Evolutionary conservation across 2,888 invertebrate genomes (phyloP).

Genomic region (Ormia ochracea): DNA sequence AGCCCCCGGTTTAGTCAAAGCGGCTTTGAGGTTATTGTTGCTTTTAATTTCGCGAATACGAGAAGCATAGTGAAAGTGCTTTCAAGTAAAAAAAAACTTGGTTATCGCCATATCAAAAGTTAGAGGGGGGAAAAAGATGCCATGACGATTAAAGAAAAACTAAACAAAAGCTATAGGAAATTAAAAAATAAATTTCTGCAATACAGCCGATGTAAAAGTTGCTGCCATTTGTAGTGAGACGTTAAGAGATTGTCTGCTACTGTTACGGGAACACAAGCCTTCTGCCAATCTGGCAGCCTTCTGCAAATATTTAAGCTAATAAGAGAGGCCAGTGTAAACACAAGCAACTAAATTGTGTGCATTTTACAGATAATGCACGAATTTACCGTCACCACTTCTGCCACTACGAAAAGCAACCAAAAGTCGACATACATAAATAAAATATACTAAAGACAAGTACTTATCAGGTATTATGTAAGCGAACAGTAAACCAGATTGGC

Average conservation of each 20-base stretch:
- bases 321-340: neutral
- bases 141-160: too few relatives aligned
- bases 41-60: neutral
- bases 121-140: neutral
- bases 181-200: too few relatives aligned
- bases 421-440: neutral
- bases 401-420: constrained; percentile 1
- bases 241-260: too few relatives aligned
- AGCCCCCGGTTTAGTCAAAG: neutral
- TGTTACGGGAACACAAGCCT: neutral
- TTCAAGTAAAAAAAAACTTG: neutral
- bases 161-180: too few relatives aligned
- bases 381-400: constrained; percentile 37
- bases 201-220: too few relatives aligned
- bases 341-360: constrained; percentile 21
- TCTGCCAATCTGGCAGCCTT: constrained; percentile 13
- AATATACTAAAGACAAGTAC: neutral
- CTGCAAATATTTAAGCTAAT: neutral
- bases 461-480: constrained; percentile 50
- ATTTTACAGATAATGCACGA: constrained; percentile 54
- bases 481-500: constrained; percentile 41
- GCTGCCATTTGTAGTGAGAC: too few relatives aligned
- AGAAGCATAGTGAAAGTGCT: constrained; percentile 45
- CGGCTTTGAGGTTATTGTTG: neutral
- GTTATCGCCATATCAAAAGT: neutral